Percentiles rank a stretch among this genome's conserved stretches.
Conservation (phyloP, 2,797 vertebrate genomes). For the Acanthurus leucopareius region DNA sequence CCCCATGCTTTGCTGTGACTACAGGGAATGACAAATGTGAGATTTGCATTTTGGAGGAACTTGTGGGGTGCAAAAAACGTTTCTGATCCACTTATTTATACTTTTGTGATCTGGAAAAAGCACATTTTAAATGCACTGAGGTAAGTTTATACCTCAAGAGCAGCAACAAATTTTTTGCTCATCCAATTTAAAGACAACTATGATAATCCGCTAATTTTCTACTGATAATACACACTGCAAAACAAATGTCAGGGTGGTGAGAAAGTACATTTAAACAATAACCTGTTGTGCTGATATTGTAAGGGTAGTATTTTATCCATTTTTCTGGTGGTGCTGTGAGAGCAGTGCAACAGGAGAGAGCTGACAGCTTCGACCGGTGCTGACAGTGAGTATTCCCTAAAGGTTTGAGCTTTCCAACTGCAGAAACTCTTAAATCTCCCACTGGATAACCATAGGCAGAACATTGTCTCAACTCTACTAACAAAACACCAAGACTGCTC, state of each 20-base stretch:
- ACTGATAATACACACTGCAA: constrained; percentile 5
- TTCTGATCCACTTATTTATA: constrained; percentile 4
- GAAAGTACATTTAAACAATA: not conserved
- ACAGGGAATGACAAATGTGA: constrained; percentile 27
- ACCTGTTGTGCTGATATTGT: not conserved
- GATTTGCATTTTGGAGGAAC: constrained; percentile 24
- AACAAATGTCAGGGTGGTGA: not conserved
- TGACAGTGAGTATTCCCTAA: constrained; percentile 37
- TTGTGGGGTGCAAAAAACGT: constrained; percentile 2
- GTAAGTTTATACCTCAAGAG: not conserved
- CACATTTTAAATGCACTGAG: not conserved
- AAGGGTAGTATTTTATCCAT: not conserved
- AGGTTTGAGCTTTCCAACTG: constrained; percentile 40
- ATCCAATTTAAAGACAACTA: not conserved
- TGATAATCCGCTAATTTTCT: not conserved
- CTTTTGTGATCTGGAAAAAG: constrained; percentile 7
- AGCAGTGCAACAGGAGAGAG: constrained; percentile 18
- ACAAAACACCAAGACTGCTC: constrained; percentile 24
- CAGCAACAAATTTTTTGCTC: constrained; percentile 1
- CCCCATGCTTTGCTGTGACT: not conserved
- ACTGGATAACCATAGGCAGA: constrained; percentile 26
- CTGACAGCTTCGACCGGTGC: constrained; percentile 43
- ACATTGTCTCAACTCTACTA: constrained; percentile 17
- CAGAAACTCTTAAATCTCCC: constrained; percentile 35
- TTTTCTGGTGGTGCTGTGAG: not conserved